Evolutionary conservation across 2,113 vertebrate genomes (phyloP).

Genomic region (Pollimyrus isidori): DNA sequence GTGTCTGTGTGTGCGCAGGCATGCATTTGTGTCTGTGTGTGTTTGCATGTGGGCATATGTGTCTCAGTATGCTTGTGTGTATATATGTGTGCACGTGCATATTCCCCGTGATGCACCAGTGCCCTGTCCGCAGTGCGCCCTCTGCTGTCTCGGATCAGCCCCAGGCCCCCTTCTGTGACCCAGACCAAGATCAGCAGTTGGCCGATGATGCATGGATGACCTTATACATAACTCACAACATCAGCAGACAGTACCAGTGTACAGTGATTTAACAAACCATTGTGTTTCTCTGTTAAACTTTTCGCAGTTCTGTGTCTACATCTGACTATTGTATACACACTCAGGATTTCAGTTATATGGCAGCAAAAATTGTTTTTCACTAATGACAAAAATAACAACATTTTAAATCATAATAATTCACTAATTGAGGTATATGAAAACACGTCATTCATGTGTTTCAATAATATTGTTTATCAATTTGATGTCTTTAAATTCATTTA

Average conservation of each 20-base stretch:
- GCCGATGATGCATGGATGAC: neutral
- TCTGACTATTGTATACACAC: neutral
- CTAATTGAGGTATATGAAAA: neutral
- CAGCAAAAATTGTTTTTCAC: neutral
- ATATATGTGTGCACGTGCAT: neutral
- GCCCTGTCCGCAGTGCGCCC: neutral
- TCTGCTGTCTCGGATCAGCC: neutral
- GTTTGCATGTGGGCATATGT: no score
- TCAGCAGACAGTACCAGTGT: neutral
- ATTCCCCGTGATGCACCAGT: neutral
- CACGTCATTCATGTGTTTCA: neutral
- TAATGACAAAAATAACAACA: neutral
- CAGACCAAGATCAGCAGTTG: neutral
- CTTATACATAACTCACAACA: neutral
- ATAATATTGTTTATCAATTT: neutral
- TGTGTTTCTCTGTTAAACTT: neutral
- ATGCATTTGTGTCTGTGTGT: no score
- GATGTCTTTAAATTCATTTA: neutral
- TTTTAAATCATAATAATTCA: neutral
- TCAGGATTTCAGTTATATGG: neutral
- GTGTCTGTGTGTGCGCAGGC: no score
- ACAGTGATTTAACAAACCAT: neutral
- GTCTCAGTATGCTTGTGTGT: no score
- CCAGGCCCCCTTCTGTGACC: neutral
- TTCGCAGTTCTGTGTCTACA: neutral